These are phyloP conservation scores for Platynereis dumerilii DNA, from an alignment of 2,888 invertebrate genomes.

Conservation along the genomic window DNA sequence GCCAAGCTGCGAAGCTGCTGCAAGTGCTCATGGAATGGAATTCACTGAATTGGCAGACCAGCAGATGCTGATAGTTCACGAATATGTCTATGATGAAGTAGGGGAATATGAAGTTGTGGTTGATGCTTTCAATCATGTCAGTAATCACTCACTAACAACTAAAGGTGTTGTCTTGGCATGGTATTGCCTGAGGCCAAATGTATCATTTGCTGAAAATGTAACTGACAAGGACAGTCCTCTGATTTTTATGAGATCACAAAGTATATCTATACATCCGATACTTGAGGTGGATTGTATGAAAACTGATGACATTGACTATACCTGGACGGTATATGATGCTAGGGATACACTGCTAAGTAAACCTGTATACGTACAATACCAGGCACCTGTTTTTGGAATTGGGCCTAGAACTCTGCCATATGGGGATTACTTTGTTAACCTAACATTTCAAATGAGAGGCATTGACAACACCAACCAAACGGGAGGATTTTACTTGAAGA, in stretches of 20 bases:
- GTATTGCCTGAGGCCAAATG: not conserved
- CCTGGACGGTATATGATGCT: not conserved
- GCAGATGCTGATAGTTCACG: no score
- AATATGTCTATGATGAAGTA: no score
- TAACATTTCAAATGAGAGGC: not conserved
- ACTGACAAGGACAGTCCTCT: not conserved
- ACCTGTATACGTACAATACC: not conserved
- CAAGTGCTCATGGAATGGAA: no score
- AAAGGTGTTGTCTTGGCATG: slow-evolving; percentile 1
- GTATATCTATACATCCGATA: not conserved
- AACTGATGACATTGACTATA: no score
- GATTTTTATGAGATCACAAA: slow-evolving; percentile 8
- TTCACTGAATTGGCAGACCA: no score
- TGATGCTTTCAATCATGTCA: no score
- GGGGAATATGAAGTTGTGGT: not conserved
- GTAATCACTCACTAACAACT: slow-evolving; percentile 1
- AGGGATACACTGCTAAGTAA: not conserved
- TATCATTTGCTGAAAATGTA: not conserved
- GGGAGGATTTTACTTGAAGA: not conserved
- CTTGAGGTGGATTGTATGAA: slow-evolving; percentile 1
- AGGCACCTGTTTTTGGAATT: not conserved
- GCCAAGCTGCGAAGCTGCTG: not conserved
- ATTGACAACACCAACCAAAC: not conserved
- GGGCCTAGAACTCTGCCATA: not conserved
- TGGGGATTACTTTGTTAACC: not conserved